Evolutionary conservation across 1,140 invertebrate species (phyloP).

Genomic region (Zelostemma sp.): DNA sequence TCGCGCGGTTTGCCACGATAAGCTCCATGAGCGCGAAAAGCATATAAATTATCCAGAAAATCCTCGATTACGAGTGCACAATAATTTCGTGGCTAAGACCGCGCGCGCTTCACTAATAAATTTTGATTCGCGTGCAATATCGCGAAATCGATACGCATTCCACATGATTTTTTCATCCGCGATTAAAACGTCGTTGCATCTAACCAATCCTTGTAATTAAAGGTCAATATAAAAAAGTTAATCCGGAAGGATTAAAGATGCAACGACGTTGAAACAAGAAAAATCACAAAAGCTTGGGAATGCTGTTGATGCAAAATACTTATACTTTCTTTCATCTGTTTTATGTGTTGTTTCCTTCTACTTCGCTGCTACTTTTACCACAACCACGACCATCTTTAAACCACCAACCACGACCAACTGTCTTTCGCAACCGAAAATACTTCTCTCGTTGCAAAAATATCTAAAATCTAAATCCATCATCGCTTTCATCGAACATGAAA

Average conservation of each 20-base stretch:
- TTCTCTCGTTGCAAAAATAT: constrained; percentile 35
- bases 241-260: no score
- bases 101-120: constrained; percentile 53
- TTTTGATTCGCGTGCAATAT: constrained; percentile 59
- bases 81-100: constrained; percentile 31
- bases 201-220: no score
- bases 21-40: constrained; percentile 15
- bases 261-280: constrained; percentile 4
- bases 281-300: constrained; percentile 64
- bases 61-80: constrained; percentile 30
- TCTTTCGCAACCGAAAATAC: constrained; percentile 48
- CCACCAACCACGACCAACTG: constrained; percentile 56
- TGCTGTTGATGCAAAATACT: constrained; percentile 68
- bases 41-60: constrained; percentile 38
- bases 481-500: constrained; percentile 34
- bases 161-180: constrained; percentile 24
- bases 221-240: no score
- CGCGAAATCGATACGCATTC: constrained; percentile 34
- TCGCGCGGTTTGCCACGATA: constrained; percentile 45
- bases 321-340: constrained; percentile 68
- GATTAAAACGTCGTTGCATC: constrained; percentile 23
- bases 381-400: constrained; percentile 49
- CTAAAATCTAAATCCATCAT: constrained; percentile 17
- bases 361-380: constrained; percentile 57
- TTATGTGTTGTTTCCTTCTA: constrained; percentile 69